These are phyloP conservation scores for Stenodema calcarata DNA, from an alignment of 2,888 invertebrate species.

Conservation along the genomic window DNA sequence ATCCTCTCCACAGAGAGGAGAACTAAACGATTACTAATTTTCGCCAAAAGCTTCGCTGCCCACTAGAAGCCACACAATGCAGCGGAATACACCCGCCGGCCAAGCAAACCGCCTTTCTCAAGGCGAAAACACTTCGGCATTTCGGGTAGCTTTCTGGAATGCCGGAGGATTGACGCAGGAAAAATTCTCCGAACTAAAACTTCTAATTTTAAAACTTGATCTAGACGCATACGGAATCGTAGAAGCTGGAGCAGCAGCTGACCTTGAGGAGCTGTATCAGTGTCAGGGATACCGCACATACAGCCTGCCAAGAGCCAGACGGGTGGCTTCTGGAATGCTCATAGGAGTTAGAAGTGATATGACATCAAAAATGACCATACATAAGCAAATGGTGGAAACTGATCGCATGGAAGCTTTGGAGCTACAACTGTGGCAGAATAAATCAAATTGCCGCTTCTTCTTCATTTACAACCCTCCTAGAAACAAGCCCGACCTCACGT, in stretches of 20 bases:
- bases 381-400: conserved; percentile 18
- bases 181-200: conserved; percentile 27
- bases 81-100: conserved; percentile 1
- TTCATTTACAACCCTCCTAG: conserved; percentile 20
- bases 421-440: conserved; percentile 22
- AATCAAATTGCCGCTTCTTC: conserved; percentile 17
- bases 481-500: conserved; percentile 27
- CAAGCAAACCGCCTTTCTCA: conserved; percentile 26
- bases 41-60: not conserved
- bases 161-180: too few species aligned
- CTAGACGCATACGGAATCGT: conserved; percentile 18
- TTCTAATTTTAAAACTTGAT: conserved; percentile 12
- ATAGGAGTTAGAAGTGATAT: conserved; percentile 9
- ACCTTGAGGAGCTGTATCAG: not conserved
- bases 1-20: not conserved
- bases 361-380: conserved; percentile 32
- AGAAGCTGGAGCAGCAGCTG: not conserved
- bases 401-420: conserved; percentile 25
- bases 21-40: not conserved
- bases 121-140: conserved; percentile 19
- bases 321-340: conserved; percentile 16
- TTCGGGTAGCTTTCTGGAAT: too few species aligned
- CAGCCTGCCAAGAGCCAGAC: conserved; percentile 8
- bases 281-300: too few species aligned
- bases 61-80: conserved; percentile 17